phyloP scores from a whole-genome alignment of 2,113 vertebrate species.

The Plectropomus leopardus region DNA sequence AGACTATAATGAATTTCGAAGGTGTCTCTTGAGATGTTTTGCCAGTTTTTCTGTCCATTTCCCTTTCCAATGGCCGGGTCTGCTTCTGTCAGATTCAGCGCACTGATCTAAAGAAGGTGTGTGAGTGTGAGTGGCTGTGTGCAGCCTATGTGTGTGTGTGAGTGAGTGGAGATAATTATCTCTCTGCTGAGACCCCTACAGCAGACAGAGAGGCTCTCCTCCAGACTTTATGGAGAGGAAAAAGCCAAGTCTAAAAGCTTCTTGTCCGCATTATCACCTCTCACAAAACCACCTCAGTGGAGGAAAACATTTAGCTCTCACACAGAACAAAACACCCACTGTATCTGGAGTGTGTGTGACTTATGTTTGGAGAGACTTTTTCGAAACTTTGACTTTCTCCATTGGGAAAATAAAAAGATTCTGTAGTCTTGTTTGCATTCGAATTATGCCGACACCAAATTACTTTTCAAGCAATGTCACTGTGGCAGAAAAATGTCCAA shows the following conservation, averaged over 20 bases:
- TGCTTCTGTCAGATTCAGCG: background rate
- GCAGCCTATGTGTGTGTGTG: background rate
- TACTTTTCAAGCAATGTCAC: no score
- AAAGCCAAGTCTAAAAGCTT: slow-evolving; percentile 25
- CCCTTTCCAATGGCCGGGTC: slow-evolving; percentile 24
- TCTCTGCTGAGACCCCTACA: slow-evolving; percentile 2
- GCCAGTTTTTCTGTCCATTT: slow-evolving; percentile 7
- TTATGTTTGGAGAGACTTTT: background rate
- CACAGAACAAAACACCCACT: slow-evolving; percentile 2
- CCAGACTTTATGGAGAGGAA: slow-evolving; percentile 24
- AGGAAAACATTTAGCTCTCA: slow-evolving; percentile 4
- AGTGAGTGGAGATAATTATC: slow-evolving; percentile 20
- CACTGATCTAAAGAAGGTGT: background rate
- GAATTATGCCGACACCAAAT: no score
- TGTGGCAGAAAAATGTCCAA: no score
- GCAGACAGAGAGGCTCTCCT: slow-evolving; percentile 24
- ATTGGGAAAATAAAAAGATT: background rate
- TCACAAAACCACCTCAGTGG: background rate
- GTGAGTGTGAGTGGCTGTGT: background rate
- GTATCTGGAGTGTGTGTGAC: background rate
- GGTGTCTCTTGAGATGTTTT: slow-evolving; percentile 20
- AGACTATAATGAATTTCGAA: slow-evolving; percentile 22
- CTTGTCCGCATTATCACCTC: slow-evolving; percentile 24
- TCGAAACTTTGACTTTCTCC: background rate
- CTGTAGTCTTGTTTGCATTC: background rate